phyloP scores from a whole-genome alignment of 2,113 vertebrate species.

The Castor canadensis region DNA sequence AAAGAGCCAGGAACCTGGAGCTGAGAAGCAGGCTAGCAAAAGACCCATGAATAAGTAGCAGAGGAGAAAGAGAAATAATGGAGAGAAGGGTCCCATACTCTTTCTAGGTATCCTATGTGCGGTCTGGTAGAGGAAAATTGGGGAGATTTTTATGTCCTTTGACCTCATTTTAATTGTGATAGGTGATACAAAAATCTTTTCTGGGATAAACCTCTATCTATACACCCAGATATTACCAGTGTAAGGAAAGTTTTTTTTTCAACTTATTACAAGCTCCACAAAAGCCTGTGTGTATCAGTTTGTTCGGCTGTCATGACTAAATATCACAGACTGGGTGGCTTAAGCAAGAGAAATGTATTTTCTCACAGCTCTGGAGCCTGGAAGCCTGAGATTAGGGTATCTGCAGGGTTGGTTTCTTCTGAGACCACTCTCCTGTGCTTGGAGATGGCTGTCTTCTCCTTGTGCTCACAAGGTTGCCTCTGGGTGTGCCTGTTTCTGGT shows the following conservation, averaged over 20 bases:
- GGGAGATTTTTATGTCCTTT: background rate
- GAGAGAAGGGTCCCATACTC: background rate
- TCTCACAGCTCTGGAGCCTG: background rate
- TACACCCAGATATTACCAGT: background rate
- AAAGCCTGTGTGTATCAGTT: background rate
- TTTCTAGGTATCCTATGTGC: background rate
- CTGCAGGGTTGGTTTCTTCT: background rate
- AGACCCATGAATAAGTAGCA: background rate
- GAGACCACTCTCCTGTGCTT: background rate
- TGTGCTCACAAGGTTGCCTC: background rate
- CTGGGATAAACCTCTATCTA: background rate
- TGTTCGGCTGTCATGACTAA: background rate
- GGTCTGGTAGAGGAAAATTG: background rate
- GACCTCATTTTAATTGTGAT: conserved; percentile 18
- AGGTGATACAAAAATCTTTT: background rate
- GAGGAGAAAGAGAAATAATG: background rate
- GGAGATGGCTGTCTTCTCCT: background rate
- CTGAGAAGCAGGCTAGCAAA: conserved; percentile 8
- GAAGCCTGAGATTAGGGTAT: background rate
- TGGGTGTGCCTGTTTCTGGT: background rate
- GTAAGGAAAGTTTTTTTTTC: background rate
- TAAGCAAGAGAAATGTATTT: background rate
- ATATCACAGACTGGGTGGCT: background rate
- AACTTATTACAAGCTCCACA: background rate
- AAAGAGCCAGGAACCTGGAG: background rate